Percentiles rank a stretch among this genome's conserved stretches.
phyloP scores from a whole-genome alignment of 2,113 vertebrate genomes.

The Clinocottus analis region DNA sequence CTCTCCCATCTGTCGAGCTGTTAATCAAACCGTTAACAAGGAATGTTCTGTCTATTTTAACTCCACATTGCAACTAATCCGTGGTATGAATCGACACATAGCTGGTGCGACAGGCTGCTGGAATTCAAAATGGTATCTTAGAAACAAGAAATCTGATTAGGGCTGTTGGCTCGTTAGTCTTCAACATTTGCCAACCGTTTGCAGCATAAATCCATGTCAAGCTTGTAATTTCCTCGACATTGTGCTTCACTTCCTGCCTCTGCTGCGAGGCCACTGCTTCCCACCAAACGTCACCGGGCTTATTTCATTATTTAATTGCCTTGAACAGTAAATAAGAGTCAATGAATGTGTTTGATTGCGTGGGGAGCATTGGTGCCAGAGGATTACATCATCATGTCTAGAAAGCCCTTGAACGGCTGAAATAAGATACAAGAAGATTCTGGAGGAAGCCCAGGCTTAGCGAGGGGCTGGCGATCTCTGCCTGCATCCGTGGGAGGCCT shows the following conservation, averaged over 20 bases:
- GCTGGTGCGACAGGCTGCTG: not conserved
- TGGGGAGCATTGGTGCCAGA: constrained; percentile 32
- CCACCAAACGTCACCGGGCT: not conserved
- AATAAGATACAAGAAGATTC: constrained; percentile 67
- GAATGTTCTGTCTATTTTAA: not conserved
- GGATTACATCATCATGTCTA: constrained; percentile 57
- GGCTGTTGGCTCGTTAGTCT: not conserved
- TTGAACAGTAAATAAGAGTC: constrained; percentile 11
- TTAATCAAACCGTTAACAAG: not conserved
- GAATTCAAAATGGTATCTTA: not conserved
- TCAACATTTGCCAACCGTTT: not conserved
- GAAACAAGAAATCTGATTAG: constrained; percentile 16
- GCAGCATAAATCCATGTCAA: not conserved
- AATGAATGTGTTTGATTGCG: constrained; percentile 27
- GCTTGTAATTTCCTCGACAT: constrained; percentile 19
- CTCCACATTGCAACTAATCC: not conserved
- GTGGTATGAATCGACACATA: not conserved
- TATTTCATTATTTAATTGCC: constrained; percentile 15
- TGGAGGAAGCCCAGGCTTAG: constrained; percentile 59
- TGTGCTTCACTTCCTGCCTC: constrained; percentile 30
- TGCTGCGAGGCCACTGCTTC: constrained; percentile 6
- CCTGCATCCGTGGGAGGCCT: constrained; percentile 66
- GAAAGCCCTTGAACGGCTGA: constrained; percentile 51
- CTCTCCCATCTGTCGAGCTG: not conserved
- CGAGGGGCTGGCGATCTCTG: constrained; percentile 62